Base-by-base conservation (phyloP, 2,797 vertebrate species). In the Platyrinchus mystaceus region DNA sequence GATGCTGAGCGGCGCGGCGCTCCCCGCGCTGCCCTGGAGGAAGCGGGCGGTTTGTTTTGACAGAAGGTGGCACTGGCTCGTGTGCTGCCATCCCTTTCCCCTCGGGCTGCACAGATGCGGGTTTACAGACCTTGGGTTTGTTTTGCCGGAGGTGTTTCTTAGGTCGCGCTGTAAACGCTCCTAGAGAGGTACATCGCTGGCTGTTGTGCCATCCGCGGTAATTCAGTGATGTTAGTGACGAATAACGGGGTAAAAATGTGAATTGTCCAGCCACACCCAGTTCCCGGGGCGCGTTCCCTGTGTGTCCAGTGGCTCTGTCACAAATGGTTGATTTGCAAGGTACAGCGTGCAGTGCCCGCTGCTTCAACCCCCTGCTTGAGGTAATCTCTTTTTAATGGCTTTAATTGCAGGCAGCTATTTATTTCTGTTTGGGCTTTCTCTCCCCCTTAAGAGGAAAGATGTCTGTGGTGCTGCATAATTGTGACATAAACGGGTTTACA, bases 191-290 rank as follows among this genome's bases (percentile, higher is more conserved):
- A 6, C 0, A 0, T 20, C 26, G 34, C 36, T 1, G 17, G 20
- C 12, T 81, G 2, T 69, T 46, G 41, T 52, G 16, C 18, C 3
- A 0, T 30, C 34, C 2, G 13, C 12, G 56, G 24, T 19, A 32
- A 37, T 67, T 77, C 0, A 19, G 67, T 10, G 83, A 77, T 83
- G 67, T 59, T 79, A 13, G 18, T 7, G 64, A 41, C 58, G 76
- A 84, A 49, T 44, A 73, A 52, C 20, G 27, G 53, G 60, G 36
- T 44, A 15, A 59, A 95, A 71, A 88, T 20, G 78, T 37, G 71
- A 87, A 88, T 94, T 92, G 63, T 53, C 73, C 68, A 30, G 96
- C 98, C 98, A 97, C 98, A 97, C 98, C 98, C 98, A 96, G 41
- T 32, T 93, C 37, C n/a, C 53, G 34, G 78, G 60, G 53, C 74